Evolutionary conservation across 2,797 vertebrate species (phyloP).

Genomic region (Nannoperca australis): DNA sequence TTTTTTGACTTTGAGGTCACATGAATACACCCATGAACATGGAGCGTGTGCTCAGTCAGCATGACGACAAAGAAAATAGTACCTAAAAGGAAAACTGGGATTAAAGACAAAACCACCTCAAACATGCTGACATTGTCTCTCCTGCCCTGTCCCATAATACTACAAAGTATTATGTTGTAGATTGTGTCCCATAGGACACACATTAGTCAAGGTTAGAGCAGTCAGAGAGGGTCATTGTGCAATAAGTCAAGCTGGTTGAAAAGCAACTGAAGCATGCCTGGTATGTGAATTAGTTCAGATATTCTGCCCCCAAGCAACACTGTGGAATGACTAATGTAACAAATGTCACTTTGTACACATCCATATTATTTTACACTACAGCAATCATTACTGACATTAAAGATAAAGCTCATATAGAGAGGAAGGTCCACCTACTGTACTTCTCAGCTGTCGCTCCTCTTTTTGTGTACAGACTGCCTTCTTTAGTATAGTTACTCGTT

Average conservation of each 20-base stretch:
- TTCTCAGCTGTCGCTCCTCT: background rate
- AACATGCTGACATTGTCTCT: background rate
- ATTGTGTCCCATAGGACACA: background rate
- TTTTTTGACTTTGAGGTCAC: too few relatives aligned
- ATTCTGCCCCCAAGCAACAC: conserved; percentile 45
- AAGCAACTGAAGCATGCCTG: conserved; percentile 41
- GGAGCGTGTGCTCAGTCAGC: background rate
- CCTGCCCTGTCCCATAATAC: background rate
- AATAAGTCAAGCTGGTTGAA: conserved; percentile 30
- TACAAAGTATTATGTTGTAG: background rate
- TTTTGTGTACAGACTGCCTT: background rate
- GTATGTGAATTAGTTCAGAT: conserved; percentile 62
- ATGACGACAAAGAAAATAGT: background rate
- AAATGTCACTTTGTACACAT: conserved; percentile 21
- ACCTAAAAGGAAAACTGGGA: background rate
- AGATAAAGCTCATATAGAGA: too few relatives aligned
- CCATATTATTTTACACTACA: background rate
- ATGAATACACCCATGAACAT: background rate
- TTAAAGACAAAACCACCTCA: background rate
- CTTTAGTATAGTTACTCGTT: background rate
- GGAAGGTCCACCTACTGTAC: background rate
- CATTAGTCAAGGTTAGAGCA: background rate
- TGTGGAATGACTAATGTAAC: conserved; percentile 25
- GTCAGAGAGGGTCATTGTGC: conserved; percentile 28
- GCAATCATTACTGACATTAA: background rate